These are phyloP conservation scores for Lochmaea crataegi DNA, from an alignment of 2,888 invertebrate genomes.

Conservation along the genomic window DNA sequence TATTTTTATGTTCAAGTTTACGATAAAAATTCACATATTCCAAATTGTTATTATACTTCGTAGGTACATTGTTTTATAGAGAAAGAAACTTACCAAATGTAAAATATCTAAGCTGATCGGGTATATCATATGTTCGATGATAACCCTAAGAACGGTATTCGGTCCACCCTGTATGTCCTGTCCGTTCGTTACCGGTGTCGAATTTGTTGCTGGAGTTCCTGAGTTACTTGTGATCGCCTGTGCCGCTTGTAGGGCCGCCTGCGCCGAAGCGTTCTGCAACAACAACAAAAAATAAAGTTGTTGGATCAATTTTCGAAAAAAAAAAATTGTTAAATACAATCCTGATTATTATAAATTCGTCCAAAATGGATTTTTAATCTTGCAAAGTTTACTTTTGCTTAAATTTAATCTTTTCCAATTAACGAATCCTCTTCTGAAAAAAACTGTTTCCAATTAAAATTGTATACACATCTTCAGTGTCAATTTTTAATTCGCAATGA, in stretches of 20 bases:
- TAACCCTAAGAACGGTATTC: constrained; percentile 96
- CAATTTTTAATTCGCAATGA: constrained; percentile 14
- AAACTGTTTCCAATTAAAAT: constrained; percentile 19
- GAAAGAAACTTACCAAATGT: constrained; percentile 75
- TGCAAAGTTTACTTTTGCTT: no score
- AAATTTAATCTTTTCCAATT: constrained; percentile 7
- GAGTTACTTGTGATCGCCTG: constrained; percentile 78
- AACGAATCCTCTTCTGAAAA: constrained; percentile 14
- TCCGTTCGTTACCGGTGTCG: constrained; percentile 65
- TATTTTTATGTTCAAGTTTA: background rate
- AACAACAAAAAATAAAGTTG: no score
- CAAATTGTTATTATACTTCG: background rate
- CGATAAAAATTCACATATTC: background rate
- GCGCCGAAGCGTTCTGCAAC: constrained; percentile 82
- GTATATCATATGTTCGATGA: constrained; percentile 98
- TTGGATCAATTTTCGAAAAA: no score
- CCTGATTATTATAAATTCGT: no score
- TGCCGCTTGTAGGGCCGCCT: constrained; percentile 87
- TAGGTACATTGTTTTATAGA: background rate
- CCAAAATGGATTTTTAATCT: no score
- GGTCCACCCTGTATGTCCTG: constrained; percentile 88
- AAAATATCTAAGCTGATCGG: constrained; percentile 98
- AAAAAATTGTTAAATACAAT: no score
- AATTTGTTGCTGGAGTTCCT: constrained; percentile 74
- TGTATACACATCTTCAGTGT: constrained; percentile 8